Evolutionary conservation across 2,888 invertebrate genomes (phyloP), one percentile per base, ranked within the genome.

Genomic region (Drosophila aldrichi): DNA sequence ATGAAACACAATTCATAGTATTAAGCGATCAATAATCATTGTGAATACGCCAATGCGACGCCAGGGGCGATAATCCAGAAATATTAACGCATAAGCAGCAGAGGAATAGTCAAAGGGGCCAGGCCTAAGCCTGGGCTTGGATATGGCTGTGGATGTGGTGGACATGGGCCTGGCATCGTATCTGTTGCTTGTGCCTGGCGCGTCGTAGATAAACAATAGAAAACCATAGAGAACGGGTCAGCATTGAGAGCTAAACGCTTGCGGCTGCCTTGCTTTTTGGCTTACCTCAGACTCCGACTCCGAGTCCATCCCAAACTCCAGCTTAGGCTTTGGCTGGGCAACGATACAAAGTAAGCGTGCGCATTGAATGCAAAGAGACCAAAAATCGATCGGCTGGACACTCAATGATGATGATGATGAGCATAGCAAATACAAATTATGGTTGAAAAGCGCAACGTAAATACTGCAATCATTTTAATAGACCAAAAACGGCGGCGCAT

Each of bases 1-100:
- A 32, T 20, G 62, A 71, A 69, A 65, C 70, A 71, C 48, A 82
- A 82, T 82, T 82, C 81, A 74, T 84, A 90, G 76, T 84, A 90
- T 90, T 90, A 90, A 89, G 90, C 87, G 86, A 90, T 89, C 89
- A 90, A 90, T 89, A 90, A 90, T 88, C 89, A 81, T 84, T 80
- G 88, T 77, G 82, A 90, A 83, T 89, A 79, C 82, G 88, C 64
- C 90, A 88, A 75, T 75, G 82, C 48, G 86, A 85, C 81, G 88
- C 89, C 89, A 36, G n/a, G 43, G 79, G 88, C 89, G 90, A 86
- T 89, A 88, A 80, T 75, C 62, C 66, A 56, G 58, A 85, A 85
- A 82, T 81, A 81, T 82, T 74, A 88, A 85, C 85, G 88, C 86
- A 89, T 44, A 73, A 73, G 52, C 54, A 22, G 71, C 9, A 40